A percentile compares a stretch with the other conserved stretches of the same genome.
phyloP scores from a whole-genome alignment of 2,797 vertebrate species.

The Philypnodon macrostomus region DNA sequence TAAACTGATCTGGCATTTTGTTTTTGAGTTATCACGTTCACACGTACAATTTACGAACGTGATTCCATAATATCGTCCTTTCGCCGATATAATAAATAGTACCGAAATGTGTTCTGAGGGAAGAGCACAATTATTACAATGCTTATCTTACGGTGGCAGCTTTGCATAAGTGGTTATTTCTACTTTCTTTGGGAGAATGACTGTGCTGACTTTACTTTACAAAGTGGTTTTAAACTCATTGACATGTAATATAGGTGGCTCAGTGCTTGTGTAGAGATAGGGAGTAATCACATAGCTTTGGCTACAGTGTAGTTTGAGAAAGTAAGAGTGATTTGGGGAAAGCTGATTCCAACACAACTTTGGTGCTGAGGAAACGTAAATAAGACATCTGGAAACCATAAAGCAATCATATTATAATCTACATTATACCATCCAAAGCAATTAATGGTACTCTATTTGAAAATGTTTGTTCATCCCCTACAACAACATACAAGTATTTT shows the following conservation, averaged over 20 bases:
- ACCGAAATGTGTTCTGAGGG: constrained; percentile 18
- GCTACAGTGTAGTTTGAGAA: background rate
- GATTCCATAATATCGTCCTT: no score
- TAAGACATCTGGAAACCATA: background rate
- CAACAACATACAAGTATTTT: no score
- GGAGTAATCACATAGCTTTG: background rate
- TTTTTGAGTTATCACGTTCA: no score
- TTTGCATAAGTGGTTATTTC: constrained; percentile 28
- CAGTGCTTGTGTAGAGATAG: background rate
- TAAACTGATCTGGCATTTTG: no score
- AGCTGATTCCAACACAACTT: background rate
- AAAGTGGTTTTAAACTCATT: constrained; percentile 24
- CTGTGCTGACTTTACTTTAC: constrained; percentile 9
- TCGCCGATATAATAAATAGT: constrained; percentile 7
- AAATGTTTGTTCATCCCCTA: no score
- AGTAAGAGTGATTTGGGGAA: background rate
- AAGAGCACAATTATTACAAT: constrained; percentile 31
- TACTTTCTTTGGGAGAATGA: constrained; percentile 21
- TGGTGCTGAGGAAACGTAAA: background rate
- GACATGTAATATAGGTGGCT: background rate
- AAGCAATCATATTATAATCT: background rate
- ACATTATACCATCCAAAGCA: no score
- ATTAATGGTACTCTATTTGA: no score
- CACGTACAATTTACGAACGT: no score
- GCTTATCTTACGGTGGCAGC: constrained; percentile 36